Conservation (phyloP, 2,113 vertebrate genomes). For the Gobiocypris rarus region DNA sequence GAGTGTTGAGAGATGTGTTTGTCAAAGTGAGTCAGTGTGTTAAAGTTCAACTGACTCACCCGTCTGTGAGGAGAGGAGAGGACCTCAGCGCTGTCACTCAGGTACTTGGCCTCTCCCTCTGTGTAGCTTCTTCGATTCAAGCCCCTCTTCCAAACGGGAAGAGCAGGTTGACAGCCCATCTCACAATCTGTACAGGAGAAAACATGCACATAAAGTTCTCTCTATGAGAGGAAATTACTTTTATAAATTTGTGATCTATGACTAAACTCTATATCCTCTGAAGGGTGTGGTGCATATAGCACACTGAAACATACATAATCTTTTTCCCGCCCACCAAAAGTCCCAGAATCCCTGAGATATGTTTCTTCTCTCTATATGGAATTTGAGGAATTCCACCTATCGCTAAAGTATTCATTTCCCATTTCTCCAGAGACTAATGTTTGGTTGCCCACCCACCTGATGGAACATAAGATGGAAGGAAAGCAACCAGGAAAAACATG, state of each 20-base stretch:
- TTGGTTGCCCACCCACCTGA: constrained; percentile 43
- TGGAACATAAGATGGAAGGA: constrained; percentile 48
- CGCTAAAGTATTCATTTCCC: constrained; percentile 51
- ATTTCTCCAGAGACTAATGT: constrained; percentile 41
- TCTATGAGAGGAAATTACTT: constrained; percentile 45
- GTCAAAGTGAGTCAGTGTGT: constrained; percentile 38
- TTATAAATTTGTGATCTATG: constrained; percentile 51
- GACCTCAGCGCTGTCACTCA: constrained; percentile 63
- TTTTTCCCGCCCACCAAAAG: constrained; percentile 53
- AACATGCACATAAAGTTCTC: not conserved
- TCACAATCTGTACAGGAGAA: constrained; percentile 67
- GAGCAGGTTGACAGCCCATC: constrained; percentile 58
- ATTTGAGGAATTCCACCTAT: constrained; percentile 62
- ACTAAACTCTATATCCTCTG: constrained; percentile 25
- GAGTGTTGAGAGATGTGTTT: constrained; percentile 12
- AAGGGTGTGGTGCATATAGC: constrained; percentile 4
- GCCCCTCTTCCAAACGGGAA: constrained; percentile 68
- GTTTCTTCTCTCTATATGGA: constrained; percentile 51
- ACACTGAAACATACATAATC: constrained; percentile 42
- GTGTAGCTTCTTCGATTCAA: constrained; percentile 76
- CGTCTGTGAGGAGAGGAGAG: constrained; percentile 68
- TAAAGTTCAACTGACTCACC: constrained; percentile 70
- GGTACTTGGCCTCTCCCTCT: constrained; percentile 74
- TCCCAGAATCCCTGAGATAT: constrained; percentile 57
- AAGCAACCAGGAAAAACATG: constrained; percentile 51